phyloP scores from a whole-genome alignment of 2,113 vertebrate species.

The Phycodurus eques region DNA sequence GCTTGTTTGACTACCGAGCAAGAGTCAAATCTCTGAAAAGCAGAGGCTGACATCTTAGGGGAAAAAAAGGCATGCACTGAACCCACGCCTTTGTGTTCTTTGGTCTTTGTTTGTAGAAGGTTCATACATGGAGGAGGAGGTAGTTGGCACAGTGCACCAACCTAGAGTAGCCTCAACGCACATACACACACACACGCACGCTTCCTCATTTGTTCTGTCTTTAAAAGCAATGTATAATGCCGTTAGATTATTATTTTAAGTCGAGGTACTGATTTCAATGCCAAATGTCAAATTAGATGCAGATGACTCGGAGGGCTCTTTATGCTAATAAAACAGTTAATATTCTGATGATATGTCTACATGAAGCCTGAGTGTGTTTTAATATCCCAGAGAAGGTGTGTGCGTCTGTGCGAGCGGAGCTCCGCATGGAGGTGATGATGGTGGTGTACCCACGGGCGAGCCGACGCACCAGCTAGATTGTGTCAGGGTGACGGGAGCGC shows the following conservation, averaged over 20 bases:
- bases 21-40: conserved; percentile 71
- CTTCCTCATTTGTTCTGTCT: conserved; percentile 46
- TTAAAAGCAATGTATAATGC: conserved; percentile 70
- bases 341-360: conserved; percentile 74
- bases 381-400: conserved; percentile 68
- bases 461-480: conserved; percentile 44
- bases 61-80: conserved; percentile 51
- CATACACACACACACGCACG: conserved; percentile 10
- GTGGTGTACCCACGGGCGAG: conserved; percentile 65
- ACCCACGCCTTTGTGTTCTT: conserved; percentile 66
- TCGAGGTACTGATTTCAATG: conserved; percentile 69
- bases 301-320: conserved; percentile 74
- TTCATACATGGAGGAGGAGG: conserved; percentile 65
- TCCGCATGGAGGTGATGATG: conserved; percentile 43
- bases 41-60: conserved; percentile 59
- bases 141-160: conserved; percentile 63
- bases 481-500: conserved; percentile 54
- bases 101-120: conserved; percentile 70
- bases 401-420: conserved; percentile 23
- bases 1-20: conserved; percentile 65
- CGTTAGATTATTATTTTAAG: conserved; percentile 76
- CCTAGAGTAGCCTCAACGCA: conserved; percentile 58
- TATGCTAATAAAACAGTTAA: conserved; percentile 75
- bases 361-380: conserved; percentile 65
- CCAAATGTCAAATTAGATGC: conserved; percentile 77